Evolutionary conservation across 2,113 vertebrate genomes (phyloP).

Genomic region (Formicarius rufipectus): DNA sequence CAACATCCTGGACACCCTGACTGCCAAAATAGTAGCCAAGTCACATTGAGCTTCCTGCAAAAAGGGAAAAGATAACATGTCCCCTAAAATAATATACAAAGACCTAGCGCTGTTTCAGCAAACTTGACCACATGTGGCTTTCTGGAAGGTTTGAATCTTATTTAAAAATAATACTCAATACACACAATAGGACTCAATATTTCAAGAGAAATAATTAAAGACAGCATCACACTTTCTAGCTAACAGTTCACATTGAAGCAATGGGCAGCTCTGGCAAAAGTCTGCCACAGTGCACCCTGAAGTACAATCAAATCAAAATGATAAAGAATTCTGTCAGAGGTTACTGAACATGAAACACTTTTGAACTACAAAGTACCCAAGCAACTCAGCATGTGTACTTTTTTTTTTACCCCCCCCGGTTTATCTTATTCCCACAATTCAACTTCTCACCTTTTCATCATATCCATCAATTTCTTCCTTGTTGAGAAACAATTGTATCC

Average conservation of each 20-base stretch:
- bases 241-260: conserved; percentile 27
- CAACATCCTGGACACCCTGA: background rate
- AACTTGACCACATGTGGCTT: background rate
- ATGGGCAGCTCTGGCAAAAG: conserved; percentile 38
- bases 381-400: conserved; percentile 32
- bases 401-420: background rate
- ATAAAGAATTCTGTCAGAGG: conserved; percentile 57
- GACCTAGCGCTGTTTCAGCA: background rate
- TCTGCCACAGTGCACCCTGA: conserved; percentile 26
- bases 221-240: background rate
- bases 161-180: conserved; percentile 19
- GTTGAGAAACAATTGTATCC: conserved; percentile 46
- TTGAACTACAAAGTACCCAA: conserved; percentile 48
- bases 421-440: conserved; percentile 38
- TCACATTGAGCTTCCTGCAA: background rate
- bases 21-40: background rate
- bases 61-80: background rate
- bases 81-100: background rate
- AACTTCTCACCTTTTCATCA: conserved; percentile 49
- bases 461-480: conserved; percentile 24
- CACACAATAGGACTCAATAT: background rate
- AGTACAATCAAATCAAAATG: conserved; percentile 46
- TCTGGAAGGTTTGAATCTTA: background rate
- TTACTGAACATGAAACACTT: conserved; percentile 47
- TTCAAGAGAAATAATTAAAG: conserved; percentile 61